These are phyloP conservation scores for Odontomachus brunneus DNA, from an alignment of 1,140 invertebrate species.

Conservation along the genomic window DNA sequence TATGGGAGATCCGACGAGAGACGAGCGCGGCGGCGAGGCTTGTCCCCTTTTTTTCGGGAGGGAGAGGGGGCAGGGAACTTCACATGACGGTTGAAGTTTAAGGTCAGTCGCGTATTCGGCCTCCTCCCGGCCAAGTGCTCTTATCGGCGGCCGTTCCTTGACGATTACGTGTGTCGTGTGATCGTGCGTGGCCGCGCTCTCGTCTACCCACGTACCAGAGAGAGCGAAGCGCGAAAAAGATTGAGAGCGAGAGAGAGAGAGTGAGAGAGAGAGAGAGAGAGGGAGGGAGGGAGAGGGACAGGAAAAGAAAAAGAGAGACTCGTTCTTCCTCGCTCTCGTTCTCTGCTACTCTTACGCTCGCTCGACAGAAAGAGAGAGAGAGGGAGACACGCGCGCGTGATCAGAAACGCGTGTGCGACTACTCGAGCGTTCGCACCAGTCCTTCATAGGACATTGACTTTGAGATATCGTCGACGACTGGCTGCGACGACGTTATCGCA, in stretches of 20 bases:
- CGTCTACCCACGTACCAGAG: not conserved
- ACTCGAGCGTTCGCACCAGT: conserved; percentile 76
- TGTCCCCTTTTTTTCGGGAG: not conserved
- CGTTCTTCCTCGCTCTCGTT: conserved; percentile 1
- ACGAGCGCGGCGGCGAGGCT: not conserved
- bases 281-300: conserved; percentile 1
- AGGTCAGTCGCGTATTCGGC: conserved; percentile 68
- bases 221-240: conserved; percentile 16
- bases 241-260: conserved; percentile 15
- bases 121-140: conserved; percentile 38
- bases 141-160: conserved; percentile 56
- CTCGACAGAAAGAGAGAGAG: not conserved
- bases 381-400: conserved; percentile 23
- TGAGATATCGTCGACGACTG: conserved; percentile 82
- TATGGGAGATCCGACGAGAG: too few relatives aligned
- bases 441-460: conserved; percentile 86
- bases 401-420: conserved; percentile 63
- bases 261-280: not conserved
- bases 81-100: conserved; percentile 67
- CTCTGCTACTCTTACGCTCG: not conserved
- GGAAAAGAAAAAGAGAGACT: not conserved
- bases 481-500: conserved; percentile 81
- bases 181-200: conserved; percentile 36
- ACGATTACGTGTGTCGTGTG: conserved; percentile 45
- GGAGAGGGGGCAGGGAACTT: not conserved